Evolutionary conservation across 2,797 vertebrate genomes (phyloP), one percentile per base, ranked within the genome.

Genomic region (Peromyscus nudipes): DNA sequence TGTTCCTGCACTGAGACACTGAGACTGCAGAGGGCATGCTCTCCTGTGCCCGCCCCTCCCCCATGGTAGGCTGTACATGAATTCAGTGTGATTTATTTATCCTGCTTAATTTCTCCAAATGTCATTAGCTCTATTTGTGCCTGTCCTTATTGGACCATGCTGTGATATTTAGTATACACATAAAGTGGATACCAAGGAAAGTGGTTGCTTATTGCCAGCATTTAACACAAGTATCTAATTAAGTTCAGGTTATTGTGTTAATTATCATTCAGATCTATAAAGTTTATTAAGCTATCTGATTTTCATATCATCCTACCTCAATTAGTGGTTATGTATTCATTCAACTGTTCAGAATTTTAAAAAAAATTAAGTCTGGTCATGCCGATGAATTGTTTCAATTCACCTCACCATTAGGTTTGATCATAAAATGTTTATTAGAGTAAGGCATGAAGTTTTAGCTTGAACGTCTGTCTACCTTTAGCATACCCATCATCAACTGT

Each of bases 141-240:
- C 81, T 73, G 62, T 55, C 88, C 85, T 95, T 89, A 92, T 46
- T 43, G 62, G 65, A 65, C 37, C 75, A 92, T 80, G 65, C 94
- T 96, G 93, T 83, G 88, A 75, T 96, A 88, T 91, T 96, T 92
- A 95, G 93, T 84, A 84, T 52, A 79, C 91, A 96, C 71, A 93
- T 96, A 73, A 82, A 94, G 46, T 88, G 43, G 55, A 25, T 96
- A 93, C 80, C 67, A 79, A 87, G 90, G 67, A 82, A 95, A 90
- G 69, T 14, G n/a, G 31, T 79, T 83, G 79, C 69, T 97, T 93
- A 95, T 57, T 94, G 62, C 65, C 73, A 92, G 75, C 85, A 84
- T 89, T 96, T 92, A 86, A 94, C 71, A 90, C 11, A 55, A 64
- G 43, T 79, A 84, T 57, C 95, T 97, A 95, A 97, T 97, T 97